phyloP scores from a whole-genome alignment of 2,113 vertebrate genomes.

The Solea solea region DNA sequence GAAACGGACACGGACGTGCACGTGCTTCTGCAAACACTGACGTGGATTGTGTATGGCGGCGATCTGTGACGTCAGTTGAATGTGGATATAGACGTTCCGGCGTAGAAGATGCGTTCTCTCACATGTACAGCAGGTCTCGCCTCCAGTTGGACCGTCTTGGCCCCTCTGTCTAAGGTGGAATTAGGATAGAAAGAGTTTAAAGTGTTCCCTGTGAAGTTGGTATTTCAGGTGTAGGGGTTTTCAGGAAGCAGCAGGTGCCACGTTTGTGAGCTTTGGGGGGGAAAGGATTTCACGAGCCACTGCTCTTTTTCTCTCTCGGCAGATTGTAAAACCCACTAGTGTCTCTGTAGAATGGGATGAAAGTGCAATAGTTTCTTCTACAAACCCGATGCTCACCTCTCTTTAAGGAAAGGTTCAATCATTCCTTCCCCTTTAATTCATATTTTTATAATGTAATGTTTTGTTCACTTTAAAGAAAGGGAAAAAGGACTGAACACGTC shows the following conservation, averaged over 20 bases:
- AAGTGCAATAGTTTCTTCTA: slow-evolving; percentile 80
- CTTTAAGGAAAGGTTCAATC: slow-evolving; percentile 37
- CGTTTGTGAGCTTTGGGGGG: slow-evolving; percentile 16
- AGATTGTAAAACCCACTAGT: slow-evolving; percentile 44
- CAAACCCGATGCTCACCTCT: slow-evolving; percentile 43
- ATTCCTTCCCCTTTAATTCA: slow-evolving; percentile 66
- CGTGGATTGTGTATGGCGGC: background rate
- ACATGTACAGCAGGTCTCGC: background rate
- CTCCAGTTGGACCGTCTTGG: background rate
- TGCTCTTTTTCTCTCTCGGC: slow-evolving; percentile 29
- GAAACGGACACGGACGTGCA: background rate
- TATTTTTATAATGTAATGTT: slow-evolving; percentile 74
- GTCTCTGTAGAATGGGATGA: slow-evolving; percentile 58
- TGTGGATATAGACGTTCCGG: background rate
- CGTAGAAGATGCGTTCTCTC: background rate
- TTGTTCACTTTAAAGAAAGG: slow-evolving; percentile 56
- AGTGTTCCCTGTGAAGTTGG: background rate
- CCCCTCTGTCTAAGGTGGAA: background rate
- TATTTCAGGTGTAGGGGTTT: background rate
- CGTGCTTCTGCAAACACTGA: background rate
- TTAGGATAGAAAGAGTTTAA: background rate
- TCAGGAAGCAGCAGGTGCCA: slow-evolving; percentile 8
- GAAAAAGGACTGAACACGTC: slow-evolving; percentile 24
- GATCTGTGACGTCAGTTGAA: background rate
- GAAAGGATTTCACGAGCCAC: slow-evolving; percentile 27